Base-by-base conservation (phyloP, 2,113 vertebrate genomes). In the Lamprotornis superbus region DNA sequence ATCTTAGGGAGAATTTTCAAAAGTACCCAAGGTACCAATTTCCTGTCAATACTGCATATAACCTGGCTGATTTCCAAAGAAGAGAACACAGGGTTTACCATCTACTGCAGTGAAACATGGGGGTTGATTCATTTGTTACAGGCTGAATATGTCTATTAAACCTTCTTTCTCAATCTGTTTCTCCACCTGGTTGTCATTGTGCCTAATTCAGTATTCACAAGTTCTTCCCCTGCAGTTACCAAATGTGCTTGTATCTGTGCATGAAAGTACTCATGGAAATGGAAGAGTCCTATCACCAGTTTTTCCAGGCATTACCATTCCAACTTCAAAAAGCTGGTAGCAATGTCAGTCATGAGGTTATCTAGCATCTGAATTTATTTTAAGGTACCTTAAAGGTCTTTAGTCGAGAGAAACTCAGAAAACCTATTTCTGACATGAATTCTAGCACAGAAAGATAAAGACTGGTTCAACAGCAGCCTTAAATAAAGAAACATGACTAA, bases 401-500 rank as follows among this genome's bases (percentile, higher is more conserved):
- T 7, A 60, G 30, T 40, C 47, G 83, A 15, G 33, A 33, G 7
- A 37, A 95, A 95, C 83, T 69, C 53, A 67, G 69, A 90, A 93
- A 89, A 65, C 47, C 39, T 75, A 31, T 71, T 94, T 96, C 79
- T 94, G 69, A 84, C 57, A 71, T 37, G 50, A 85, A 82, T 79
- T 88, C 37, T 79, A 90, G 35, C 33, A 53, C 25, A 35, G 47
- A 74, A 50, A 75, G 30, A 79, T 24, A 59, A 83, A 95, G 94
- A 65, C 22, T 91, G 42, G 42, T 46, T 94, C 61, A 94, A 53
- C 73, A 81, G 30, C 80, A 89, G 60, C 22, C 57, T 92, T 92
- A 88, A 96, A 93, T 85, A 88, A 73, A 83, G 52, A 56, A 97
- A 97, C 94, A 93, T 96, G 95, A 97, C 92, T 95, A 94, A 96